Conservation (phyloP, 1,140 invertebrate species). For the Medauroidea extradentata region DNA sequence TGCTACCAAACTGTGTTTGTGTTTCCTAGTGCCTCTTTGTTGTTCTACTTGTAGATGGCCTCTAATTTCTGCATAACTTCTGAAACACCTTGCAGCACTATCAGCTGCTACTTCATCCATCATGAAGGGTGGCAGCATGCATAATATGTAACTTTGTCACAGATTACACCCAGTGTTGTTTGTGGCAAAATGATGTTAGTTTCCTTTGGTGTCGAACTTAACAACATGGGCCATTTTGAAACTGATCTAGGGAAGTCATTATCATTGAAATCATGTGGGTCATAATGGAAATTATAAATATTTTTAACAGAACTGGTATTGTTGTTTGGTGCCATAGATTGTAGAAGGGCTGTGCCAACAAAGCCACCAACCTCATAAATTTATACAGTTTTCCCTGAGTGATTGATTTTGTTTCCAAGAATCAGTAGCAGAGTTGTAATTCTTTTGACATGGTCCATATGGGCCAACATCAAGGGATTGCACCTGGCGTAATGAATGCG, state of each 20-base stretch:
- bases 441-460: conserved; percentile 37
- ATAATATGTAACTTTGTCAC: no score
- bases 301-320: conserved; percentile 31
- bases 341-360: conserved; percentile 34
- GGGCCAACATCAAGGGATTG: conserved; percentile 38
- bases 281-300: conserved; percentile 33
- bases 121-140: no score
- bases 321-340: conserved; percentile 30
- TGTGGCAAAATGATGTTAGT: no score
- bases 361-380: conserved; percentile 33
- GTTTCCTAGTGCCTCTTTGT: no score
- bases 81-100: no score
- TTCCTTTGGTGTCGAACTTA: no score
- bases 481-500: conserved; percentile 36
- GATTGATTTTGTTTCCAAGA: conserved; percentile 35
- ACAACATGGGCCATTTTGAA: conserved; percentile 32
- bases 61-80: no score
- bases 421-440: conserved; percentile 26
- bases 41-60: no score
- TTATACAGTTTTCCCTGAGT: conserved; percentile 35
- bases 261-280: conserved; percentile 35
- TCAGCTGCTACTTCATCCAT: no score
- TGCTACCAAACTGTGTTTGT: no score
- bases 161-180: no score
- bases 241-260: conserved; percentile 35